phyloP scores from a whole-genome alignment of 2,888 invertebrate species.

The Linyphia triangularis region DNA sequence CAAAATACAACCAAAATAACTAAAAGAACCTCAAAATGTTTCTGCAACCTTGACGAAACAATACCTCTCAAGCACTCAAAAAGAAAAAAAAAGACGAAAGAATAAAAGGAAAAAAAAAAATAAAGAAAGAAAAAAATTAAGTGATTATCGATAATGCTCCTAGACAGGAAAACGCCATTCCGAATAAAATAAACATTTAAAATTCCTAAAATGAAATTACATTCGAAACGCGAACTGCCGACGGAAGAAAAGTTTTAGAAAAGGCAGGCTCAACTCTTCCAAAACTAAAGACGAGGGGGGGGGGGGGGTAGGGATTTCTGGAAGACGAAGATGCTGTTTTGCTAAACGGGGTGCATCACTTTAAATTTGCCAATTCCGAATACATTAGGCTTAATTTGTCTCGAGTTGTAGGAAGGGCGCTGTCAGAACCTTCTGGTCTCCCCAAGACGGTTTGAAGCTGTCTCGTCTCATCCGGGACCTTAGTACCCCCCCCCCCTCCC shows the following conservation, averaged over 20 bases:
- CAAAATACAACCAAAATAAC: too few relatives aligned
- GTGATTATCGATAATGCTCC: slow-evolving; percentile 67
- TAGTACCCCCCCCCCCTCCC: slow-evolving; percentile 10
- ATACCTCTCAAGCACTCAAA: background rate
- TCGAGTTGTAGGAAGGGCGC: slow-evolving; percentile 48
- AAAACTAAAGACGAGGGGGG: slow-evolving; percentile 23
- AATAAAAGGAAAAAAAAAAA: background rate
- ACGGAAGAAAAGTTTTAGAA: too few relatives aligned
- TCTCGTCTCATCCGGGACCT: slow-evolving; percentile 58
- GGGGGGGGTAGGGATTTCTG: slow-evolving; percentile 36
- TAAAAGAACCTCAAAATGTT: background rate
- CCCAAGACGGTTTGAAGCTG: slow-evolving; percentile 60
- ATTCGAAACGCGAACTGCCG: background rate
- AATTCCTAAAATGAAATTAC: slow-evolving; percentile 55
- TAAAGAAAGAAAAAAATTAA: slow-evolving; percentile 16
- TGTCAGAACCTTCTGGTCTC: slow-evolving; percentile 72
- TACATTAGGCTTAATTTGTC: slow-evolving; percentile 76
- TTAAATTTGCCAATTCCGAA: slow-evolving; percentile 75
- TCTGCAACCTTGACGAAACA: background rate
- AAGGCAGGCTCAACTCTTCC: slow-evolving; percentile 63
- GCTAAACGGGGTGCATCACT: slow-evolving; percentile 72
- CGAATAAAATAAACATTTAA: slow-evolving; percentile 73
- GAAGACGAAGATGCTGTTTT: slow-evolving; percentile 53
- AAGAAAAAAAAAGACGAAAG: background rate
- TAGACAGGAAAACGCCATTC: slow-evolving; percentile 31